Evolutionary conservation across 2,888 invertebrate genomes (phyloP).

Genomic region (Adineta ricciae): DNA sequence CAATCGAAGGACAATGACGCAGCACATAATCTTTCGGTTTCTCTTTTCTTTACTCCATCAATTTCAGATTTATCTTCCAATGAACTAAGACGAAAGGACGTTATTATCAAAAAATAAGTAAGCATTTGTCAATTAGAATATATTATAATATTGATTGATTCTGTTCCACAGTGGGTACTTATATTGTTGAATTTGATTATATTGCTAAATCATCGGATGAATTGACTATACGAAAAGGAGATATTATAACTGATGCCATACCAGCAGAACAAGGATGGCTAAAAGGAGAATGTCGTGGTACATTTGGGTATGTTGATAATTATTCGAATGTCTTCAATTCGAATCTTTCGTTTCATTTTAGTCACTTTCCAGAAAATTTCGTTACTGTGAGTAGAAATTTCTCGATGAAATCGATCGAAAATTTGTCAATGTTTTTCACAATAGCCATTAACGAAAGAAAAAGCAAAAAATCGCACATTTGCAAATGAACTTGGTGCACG

Average conservation of each 20-base stretch:
- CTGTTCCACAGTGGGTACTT: neutral
- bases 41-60: neutral
- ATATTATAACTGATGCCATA: constrained; percentile 42
- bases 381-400: neutral
- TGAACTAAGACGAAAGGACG: neutral
- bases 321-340: neutral
- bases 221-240: constrained; percentile 69
- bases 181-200: constrained; percentile 64
- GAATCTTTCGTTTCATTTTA: neutral
- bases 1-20: neutral
- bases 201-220: constrained; percentile 72
- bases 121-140: neutral
- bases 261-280: constrained; percentile 2
- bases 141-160: neutral
- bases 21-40: neutral
- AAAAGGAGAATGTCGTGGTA: constrained; percentile 13
- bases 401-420: no score
- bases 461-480: constrained; percentile 14
- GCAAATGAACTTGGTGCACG: constrained; percentile 8
- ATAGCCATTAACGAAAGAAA: constrained; percentile 6
- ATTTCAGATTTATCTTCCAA: neutral
- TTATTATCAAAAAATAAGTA: neutral
- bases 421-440: neutral
- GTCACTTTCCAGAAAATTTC: constrained; percentile 20
- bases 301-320: neutral